Percentiles rank a stretch among this genome's conserved stretches.
These are phyloP conservation scores for Ivindomyrus marchei DNA, from an alignment of 2,113 vertebrate species.

Conservation along the genomic window DNA sequence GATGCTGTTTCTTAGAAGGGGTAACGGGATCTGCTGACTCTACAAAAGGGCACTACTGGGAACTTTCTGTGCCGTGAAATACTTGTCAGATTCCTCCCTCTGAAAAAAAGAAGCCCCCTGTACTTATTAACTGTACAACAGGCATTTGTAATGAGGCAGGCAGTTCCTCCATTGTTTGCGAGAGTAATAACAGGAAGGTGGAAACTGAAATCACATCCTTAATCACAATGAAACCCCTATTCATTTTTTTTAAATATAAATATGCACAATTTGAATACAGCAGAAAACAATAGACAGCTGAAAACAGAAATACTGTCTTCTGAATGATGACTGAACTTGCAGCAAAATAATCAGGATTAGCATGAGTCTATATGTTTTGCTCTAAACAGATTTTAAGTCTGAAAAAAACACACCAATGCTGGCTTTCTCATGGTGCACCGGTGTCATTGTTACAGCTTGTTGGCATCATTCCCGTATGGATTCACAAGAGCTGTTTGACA, in stretches of 20 bases:
- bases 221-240: not conserved
- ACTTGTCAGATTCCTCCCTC: conserved; percentile 21
- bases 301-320: not conserved
- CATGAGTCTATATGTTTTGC: not conserved
- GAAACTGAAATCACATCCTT: not conserved
- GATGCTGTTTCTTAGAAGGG: conserved; percentile 33
- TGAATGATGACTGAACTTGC: not conserved
- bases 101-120: conserved; percentile 25
- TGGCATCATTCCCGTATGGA: not conserved
- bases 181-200: not conserved
- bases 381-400: not conserved
- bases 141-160: conserved; percentile 17
- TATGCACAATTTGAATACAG: not conserved
- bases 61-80: not conserved
- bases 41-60: conserved; percentile 32
- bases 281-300: not conserved
- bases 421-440: not conserved
- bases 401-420: not conserved
- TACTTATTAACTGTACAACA: not conserved
- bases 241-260: not conserved
- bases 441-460: not conserved
- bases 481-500: not conserved
- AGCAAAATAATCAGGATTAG: not conserved
- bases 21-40: conserved; percentile 27
- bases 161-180: not conserved